A percentile compares a stretch with the other conserved stretches of the same genome.
These are phyloP conservation scores for Eunapius fragilis DNA, from an alignment of 37 sponge, comb jelly and placozoan species.

Conservation along the genomic window DNA sequence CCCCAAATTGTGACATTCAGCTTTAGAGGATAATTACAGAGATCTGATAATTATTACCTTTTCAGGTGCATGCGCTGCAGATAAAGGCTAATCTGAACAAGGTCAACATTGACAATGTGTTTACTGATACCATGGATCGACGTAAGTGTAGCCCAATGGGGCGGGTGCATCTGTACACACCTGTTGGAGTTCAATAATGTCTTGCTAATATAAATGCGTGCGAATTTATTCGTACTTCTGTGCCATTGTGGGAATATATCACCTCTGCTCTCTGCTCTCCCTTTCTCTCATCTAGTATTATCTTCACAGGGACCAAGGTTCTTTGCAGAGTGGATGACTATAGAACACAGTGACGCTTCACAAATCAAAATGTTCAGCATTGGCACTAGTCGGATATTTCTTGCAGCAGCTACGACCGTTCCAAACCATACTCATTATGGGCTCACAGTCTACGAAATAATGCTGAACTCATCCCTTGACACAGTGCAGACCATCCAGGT, in stretches of 20 bases:
- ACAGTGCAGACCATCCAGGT: slow-evolving; percentile 1
- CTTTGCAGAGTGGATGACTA: neutral
- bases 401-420: neutral
- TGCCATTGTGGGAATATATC: no score
- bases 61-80: neutral
- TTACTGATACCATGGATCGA: neutral
- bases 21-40: no score
- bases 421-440: neutral
- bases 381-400: neutral
- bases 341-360: neutral
- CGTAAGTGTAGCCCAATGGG: no score
- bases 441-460: slow-evolving; percentile 5
- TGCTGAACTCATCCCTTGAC: neutral
- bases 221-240: no score
- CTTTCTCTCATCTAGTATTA: neutral
- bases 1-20: neutral
- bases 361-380: neutral
- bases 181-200: no score
- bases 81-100: neutral
- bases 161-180: no score
- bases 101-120: neutral
- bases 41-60: neutral
- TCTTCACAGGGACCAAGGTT: neutral
- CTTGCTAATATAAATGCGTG: no score
- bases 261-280: no score